Conservation (phyloP, 2,888 invertebrate genomes). For the Melipona bicolor region DNA sequence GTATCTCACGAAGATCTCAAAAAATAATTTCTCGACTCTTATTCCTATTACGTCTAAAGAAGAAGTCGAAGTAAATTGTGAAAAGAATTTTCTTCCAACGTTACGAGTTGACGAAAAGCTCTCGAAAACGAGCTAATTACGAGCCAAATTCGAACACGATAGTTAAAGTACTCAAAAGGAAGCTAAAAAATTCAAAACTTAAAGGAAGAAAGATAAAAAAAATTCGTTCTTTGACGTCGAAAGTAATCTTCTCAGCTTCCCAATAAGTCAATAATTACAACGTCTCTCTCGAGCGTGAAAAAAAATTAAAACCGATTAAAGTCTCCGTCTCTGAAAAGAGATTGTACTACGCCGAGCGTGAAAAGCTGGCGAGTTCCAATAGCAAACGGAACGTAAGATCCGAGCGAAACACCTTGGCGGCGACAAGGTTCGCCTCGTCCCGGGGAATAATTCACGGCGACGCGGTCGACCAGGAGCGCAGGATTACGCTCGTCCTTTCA, state of each 20-base stretch:
- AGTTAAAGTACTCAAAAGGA: too few relatives aligned
- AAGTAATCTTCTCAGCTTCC: background rate
- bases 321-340: too few relatives aligned
- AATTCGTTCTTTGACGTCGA: background rate
- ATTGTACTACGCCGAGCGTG: background rate
- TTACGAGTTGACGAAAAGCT: background rate
- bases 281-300: too few relatives aligned
- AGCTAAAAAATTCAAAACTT: background rate
- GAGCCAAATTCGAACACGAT: background rate
- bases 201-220: background rate
- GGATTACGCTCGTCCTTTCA: slow-evolving; percentile 61
- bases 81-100: background rate
- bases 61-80: too few relatives aligned
- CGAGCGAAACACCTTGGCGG: slow-evolving; percentile 21
- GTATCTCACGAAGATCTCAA: too few relatives aligned
- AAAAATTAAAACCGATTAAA: too few relatives aligned
- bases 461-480: slow-evolving; percentile 34
- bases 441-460: slow-evolving; percentile 62
- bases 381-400: background rate
- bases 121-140: background rate
- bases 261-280: too few relatives aligned
- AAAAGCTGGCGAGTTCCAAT: background rate
- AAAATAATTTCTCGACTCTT: too few relatives aligned
- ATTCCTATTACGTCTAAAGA: too few relatives aligned
- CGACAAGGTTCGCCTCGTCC: slow-evolving; percentile 49